Evolutionary conservation across 2,113 vertebrate genomes (phyloP), one percentile per base, ranked within the genome.

Genomic region (Pelmatolapia mariae): DNA sequence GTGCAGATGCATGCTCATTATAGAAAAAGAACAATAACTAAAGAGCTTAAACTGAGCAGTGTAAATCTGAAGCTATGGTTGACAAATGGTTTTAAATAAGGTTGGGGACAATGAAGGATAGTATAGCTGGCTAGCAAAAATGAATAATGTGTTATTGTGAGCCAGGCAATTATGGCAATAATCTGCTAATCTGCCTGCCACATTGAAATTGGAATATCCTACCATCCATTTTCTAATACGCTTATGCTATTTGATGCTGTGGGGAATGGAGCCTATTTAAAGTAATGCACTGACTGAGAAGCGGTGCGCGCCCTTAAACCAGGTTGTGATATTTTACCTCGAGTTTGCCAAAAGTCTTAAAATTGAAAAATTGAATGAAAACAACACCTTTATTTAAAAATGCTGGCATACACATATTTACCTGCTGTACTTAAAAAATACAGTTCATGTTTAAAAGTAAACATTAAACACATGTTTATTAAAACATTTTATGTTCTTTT

Each of bases 121-220:
- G 56, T 57, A 57, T 24, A 10, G 43, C 84, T 16, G 81, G 53
- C 40, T n/a, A 71, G 86, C 52, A 87, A 80, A 84, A 78, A 52
- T 33, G 18, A 90, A 52, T 18, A 76, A 78, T 43, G 53, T 68
- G 57, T 82, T 80, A 61, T 86, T 89, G 57, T 73, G 33, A 88
- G 66, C 85, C 1, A 3, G 56, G 83, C 88, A 90, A 92, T 92
- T 89, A 92, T 82, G 71, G 68, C 59, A 84, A 76, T 92, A 89
- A 91, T 92, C 91, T 91, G 89, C 85, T 94, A 90, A 91, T 94
- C 93, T 91, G 73, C 57, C 68, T 61, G 78, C 83, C n/a, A 56
- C 84, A 82, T 81, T 93, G 73, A 88, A 86, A 91, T 31, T 83
- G 36, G 59, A 91, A 89, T 87, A 85, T 87, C 66, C 86, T 36